Evolutionary conservation across 1,140 invertebrate genomes (phyloP).

Genomic region (Bacillus rossius): DNA sequence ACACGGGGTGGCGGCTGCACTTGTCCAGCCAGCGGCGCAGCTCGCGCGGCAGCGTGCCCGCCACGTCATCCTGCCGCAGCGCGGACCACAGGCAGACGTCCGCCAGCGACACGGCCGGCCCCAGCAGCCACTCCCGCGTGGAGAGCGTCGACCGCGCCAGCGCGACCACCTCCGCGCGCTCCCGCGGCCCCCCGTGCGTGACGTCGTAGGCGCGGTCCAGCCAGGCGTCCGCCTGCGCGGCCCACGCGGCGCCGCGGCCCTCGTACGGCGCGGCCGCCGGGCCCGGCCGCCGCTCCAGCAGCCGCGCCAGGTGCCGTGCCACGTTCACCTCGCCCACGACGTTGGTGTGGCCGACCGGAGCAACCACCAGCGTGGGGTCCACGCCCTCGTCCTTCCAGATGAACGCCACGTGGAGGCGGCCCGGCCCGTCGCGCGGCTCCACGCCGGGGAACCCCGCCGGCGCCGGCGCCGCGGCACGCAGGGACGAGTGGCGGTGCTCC

Average conservation of each 20-base stretch:
- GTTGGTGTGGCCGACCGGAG: conserved; percentile 31
- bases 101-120: conserved; percentile 1
- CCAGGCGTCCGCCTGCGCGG: conserved; percentile 46
- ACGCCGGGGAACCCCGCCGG: conserved; percentile 18
- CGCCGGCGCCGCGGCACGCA: conserved; percentile 22
- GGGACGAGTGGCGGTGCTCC: conserved; percentile 44
- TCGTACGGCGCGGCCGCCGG: conserved; percentile 42
- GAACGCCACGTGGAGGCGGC: conserved; percentile 36
- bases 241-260: conserved; percentile 33
- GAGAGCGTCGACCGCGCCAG: neutral
- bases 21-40: no score
- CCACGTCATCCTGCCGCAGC: neutral
- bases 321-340: conserved; percentile 48
- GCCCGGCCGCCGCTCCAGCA: conserved; percentile 37
- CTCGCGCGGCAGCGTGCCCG: no score
- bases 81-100: conserved; percentile 14
- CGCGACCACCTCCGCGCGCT: neutral
- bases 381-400: conserved; percentile 46
- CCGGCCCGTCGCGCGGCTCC: conserved; percentile 4
- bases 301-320: conserved; percentile 46
- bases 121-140: conserved; percentile 1
- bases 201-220: conserved; percentile 42
- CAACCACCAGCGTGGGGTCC: conserved; percentile 40
- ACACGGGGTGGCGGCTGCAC: no score
- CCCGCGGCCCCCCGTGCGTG: conserved; percentile 18